A percentile compares a stretch with the other conserved stretches of the same genome.
Conservation (phyloP, 2,888 invertebrate genomes). For the Cylindroiulus punctatus region DNA sequence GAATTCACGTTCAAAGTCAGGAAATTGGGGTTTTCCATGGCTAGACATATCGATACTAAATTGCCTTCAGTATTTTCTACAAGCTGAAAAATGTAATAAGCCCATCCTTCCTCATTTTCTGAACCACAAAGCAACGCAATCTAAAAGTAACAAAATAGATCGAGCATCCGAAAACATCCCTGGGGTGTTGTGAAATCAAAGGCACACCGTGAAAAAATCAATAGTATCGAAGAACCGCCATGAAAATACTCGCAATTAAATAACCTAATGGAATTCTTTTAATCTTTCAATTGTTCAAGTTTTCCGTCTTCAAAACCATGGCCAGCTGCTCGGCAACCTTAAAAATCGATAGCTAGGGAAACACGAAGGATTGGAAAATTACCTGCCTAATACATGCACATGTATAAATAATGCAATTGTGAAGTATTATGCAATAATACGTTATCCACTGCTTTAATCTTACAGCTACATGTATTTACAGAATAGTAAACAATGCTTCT, state of each 20-base stretch:
- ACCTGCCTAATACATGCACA: not conserved
- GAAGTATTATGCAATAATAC: no score
- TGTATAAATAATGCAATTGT: no score
- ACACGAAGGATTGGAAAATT: not conserved
- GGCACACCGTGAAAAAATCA: conserved; percentile 4
- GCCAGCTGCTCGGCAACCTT: not conserved
- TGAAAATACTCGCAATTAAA: not conserved
- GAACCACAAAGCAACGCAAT: not conserved
- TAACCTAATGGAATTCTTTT: not conserved
- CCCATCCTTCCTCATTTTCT: conserved; percentile 17
- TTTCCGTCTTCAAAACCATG: not conserved
- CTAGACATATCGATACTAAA: not conserved
- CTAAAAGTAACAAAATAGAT: not conserved
- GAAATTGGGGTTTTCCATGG: not conserved
- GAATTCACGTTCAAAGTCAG: not conserved
- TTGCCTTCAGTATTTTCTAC: conserved; percentile 9
- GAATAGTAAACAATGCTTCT: no score
- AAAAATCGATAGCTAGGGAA: not conserved
- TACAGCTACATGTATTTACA: no score
- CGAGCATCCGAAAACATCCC: not conserved
- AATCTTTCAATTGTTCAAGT: not conserved
- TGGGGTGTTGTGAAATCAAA: not conserved
- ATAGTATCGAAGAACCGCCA: not conserved
- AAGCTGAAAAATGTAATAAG: conserved; percentile 3
- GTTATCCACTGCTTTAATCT: no score